Conservation (phyloP, 2,888 invertebrate genomes). For the Camptogramma bilineatum region DNA sequence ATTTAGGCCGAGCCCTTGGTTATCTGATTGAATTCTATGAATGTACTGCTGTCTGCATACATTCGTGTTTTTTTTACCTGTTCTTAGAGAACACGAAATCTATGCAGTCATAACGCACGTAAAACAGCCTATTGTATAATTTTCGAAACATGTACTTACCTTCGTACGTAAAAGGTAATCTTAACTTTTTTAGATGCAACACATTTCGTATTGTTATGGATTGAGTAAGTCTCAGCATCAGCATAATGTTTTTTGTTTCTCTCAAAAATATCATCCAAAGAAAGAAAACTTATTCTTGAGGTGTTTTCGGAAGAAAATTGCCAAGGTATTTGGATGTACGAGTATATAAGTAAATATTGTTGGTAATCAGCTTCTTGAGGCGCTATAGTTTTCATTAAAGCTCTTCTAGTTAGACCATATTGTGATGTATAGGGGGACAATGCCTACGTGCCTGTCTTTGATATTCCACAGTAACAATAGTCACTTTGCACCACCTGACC, state of each 20-base stretch:
- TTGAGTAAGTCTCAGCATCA: no score
- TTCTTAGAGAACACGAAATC: conserved; percentile 13
- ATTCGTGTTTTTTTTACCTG: conserved; percentile 25
- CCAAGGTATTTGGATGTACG: no score
- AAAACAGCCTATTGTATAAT: conserved; percentile 7
- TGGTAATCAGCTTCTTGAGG: no score
- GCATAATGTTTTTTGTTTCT: no score
- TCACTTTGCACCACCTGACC: conserved; percentile 60
- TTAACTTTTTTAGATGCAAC: background rate
- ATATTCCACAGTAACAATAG: conserved; percentile 54
- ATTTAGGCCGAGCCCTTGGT: conserved; percentile 68
- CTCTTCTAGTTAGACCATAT: background rate
- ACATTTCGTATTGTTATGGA: background rate
- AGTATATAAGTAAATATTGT: no score
- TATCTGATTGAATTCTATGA: conserved; percentile 53
- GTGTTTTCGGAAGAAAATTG: no score
- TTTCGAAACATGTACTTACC: conserved; percentile 2
- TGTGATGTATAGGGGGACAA: conserved; percentile 3
- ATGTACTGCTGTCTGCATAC: conserved; percentile 25
- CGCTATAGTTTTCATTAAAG: background rate
- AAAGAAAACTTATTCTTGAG: no score
- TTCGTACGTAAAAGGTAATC: background rate
- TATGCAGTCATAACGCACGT: conserved; percentile 9
- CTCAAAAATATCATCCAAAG: no score
- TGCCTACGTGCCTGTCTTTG: conserved; percentile 54